Percentiles rank a stretch among this genome's conserved stretches.
Conservation (phyloP, 2,888 invertebrate species). For the Diarsia rubi region DNA sequence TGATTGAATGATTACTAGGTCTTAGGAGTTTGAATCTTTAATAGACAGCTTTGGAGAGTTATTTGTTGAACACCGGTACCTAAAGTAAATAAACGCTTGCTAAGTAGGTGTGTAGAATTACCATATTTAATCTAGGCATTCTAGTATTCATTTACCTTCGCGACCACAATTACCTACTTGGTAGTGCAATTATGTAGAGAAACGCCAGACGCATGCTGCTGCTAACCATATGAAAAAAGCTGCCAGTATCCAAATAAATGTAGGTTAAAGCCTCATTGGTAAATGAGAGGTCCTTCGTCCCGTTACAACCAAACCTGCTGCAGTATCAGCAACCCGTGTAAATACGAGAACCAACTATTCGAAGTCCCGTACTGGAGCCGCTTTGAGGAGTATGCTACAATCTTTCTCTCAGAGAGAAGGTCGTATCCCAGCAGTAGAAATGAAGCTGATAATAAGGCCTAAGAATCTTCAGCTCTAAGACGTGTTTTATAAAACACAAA, state of each 20-base stretch:
- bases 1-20: constrained; percentile 53
- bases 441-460: no score
- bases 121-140: constrained; percentile 23
- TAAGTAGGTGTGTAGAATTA: constrained; percentile 1
- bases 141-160: constrained; percentile 2
- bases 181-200: not conserved
- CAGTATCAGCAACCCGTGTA: not conserved
- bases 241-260: not conserved
- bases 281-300: not conserved
- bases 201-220: constrained; percentile 3
- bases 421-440: not conserved
- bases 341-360: not conserved
- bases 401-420: no score
- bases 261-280: not conserved
- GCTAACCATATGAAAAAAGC: not conserved
- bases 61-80: not conserved
- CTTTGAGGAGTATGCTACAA: not conserved
- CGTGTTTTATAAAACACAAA: not conserved
- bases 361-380: no score
- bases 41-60: not conserved
- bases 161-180: not conserved
- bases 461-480: not conserved
- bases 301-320: not conserved
- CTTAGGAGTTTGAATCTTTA: constrained; percentile 17
- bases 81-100: not conserved